These are phyloP conservation scores for Thysanoteuthis rhombus DNA, from an alignment of 2,888 invertebrate genomes.

Conservation along the genomic window DNA sequence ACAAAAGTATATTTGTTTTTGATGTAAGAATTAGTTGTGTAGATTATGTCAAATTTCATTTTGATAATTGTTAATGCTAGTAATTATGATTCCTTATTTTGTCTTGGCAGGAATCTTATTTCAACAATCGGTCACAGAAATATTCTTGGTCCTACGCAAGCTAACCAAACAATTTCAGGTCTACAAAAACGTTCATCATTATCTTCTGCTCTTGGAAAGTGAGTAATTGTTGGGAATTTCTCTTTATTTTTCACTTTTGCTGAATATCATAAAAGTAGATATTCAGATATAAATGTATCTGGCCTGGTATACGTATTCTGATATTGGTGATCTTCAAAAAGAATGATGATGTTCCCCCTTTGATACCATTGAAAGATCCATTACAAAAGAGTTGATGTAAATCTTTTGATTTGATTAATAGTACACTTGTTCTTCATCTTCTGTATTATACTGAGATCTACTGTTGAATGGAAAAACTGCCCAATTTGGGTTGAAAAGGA, in stretches of 20 bases:
- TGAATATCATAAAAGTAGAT: neutral
- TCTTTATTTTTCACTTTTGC: neutral
- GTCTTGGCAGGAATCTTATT: slow-evolving; percentile 46
- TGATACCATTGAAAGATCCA: too few species aligned
- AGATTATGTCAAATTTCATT: too few species aligned
- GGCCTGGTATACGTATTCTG: neutral
- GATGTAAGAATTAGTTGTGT: too few species aligned
- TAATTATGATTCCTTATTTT: neutral
- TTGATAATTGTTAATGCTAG: neutral
- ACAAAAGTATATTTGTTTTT: too few species aligned
- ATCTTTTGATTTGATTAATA: too few species aligned
- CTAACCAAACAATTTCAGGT: slow-evolving; percentile 49
- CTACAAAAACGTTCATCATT: slow-evolving; percentile 52
- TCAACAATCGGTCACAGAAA: slow-evolving; percentile 58
- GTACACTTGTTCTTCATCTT: too few species aligned
- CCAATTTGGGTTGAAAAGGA: too few species aligned
- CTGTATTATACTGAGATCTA: too few species aligned
- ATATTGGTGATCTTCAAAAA: neutral
- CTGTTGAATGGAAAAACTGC: too few species aligned
- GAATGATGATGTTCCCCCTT: neutral
- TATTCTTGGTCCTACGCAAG: slow-evolving; percentile 49
- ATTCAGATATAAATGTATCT: neutral
- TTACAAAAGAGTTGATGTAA: too few species aligned
- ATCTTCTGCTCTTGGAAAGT: slow-evolving; percentile 49
- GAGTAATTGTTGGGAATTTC: slow-evolving; percentile 29